These are phyloP conservation scores for Heloderma charlesbogerti DNA, from an alignment of 2,113 vertebrate species.

Conservation along the genomic window DNA sequence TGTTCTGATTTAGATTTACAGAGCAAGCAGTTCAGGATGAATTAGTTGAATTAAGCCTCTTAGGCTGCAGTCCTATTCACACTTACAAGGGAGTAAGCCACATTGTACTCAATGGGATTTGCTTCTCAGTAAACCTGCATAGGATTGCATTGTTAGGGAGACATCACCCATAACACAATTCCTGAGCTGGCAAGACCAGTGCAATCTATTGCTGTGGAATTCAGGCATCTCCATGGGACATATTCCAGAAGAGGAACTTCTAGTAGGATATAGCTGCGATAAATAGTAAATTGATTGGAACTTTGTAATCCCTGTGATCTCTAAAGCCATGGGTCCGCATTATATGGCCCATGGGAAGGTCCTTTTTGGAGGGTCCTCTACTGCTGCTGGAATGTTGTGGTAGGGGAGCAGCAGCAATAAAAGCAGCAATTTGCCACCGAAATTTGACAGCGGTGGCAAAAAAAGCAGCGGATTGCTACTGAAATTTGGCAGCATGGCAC, in stretches of 20 bases:
- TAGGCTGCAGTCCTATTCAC: background rate
- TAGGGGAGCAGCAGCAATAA: too few species aligned
- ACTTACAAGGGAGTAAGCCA: too few species aligned
- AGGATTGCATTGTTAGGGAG: too few species aligned
- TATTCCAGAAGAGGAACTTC: background rate
- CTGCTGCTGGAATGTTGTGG: too few species aligned
- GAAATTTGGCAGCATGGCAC: too few species aligned
- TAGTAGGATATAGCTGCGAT: background rate
- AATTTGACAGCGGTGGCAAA: too few species aligned
- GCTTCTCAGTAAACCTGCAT: too few species aligned
- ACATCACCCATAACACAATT: background rate
- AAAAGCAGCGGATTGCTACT: too few species aligned
- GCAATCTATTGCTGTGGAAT: background rate
- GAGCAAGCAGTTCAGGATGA: background rate
- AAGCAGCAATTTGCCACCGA: too few species aligned
- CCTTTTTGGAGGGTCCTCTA: too few species aligned
- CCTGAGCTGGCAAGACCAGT: background rate
- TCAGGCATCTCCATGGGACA: background rate
- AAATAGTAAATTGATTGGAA: background rate
- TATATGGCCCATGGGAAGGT: too few species aligned
- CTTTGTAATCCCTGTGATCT: background rate
- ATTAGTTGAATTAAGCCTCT: background rate
- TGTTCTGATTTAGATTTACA: background rate
- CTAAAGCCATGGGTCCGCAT: background rate
- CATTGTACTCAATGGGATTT: too few species aligned